phyloP scores from a whole-genome alignment of 2,113 vertebrate species.

The Rynchops niger region DNA sequence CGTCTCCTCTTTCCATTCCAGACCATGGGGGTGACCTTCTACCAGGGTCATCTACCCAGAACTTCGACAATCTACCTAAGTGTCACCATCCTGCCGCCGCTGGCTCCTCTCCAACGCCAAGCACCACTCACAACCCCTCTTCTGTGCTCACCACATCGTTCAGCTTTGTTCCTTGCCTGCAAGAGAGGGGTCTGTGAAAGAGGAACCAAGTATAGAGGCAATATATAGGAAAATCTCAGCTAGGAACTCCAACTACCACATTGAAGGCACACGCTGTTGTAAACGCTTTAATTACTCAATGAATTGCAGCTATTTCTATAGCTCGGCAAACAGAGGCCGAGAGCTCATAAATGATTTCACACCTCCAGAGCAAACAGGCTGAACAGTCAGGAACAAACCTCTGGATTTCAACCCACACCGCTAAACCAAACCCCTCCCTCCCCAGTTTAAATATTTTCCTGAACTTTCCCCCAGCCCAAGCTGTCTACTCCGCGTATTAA shows the following conservation, averaged over 20 bases:
- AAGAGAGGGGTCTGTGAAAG: not conserved
- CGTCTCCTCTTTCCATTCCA: not conserved
- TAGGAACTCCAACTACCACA: not conserved
- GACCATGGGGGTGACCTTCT: not conserved
- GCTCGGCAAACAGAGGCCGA: not conserved
- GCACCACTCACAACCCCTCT: not conserved
- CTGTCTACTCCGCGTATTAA: not conserved
- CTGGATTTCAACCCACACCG: not conserved
- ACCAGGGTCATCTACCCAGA: not conserved
- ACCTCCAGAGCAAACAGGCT: conserved; percentile 18
- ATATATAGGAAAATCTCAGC: not conserved
- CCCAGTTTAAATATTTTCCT: conserved; percentile 25
- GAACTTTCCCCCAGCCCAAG: conserved; percentile 26
- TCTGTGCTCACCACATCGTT: not conserved
- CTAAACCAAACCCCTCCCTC: not conserved
- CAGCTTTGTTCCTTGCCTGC: not conserved
- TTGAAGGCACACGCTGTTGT: not conserved
- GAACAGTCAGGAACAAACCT: not conserved
- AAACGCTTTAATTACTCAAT: not conserved
- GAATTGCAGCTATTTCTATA: not conserved
- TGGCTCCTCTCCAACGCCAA: not conserved
- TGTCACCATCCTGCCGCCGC: not conserved
- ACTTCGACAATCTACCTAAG: not conserved
- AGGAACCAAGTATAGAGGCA: not conserved
- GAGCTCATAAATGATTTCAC: conserved; percentile 15